Percentiles rank a stretch among this genome's conserved stretches.
Conservation (phyloP, 2,797 vertebrate species). For the Trichosurus vulpecula region DNA sequence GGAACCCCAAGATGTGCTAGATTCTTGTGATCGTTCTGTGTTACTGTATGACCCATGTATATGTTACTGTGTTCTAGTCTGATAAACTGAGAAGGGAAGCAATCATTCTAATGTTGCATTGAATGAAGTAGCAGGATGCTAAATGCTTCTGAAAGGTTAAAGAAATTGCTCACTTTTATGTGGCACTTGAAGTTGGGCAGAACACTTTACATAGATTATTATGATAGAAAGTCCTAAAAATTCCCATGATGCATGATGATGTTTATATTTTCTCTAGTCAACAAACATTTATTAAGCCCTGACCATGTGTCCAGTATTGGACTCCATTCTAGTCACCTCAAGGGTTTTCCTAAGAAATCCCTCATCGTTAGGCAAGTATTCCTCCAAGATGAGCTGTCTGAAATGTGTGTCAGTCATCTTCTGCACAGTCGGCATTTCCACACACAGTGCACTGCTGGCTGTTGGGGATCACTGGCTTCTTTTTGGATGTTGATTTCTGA, state of each 20-base stretch:
- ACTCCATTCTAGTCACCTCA: not conserved
- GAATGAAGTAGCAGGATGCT: conserved; percentile 14
- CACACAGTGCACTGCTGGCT: conserved; percentile 31
- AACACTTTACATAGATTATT: not conserved
- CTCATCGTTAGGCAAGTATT: conserved; percentile 1
- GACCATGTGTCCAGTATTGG: not conserved
- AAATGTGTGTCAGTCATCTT: conserved; percentile 58
- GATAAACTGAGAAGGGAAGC: conserved; percentile 8
- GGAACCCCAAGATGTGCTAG: conserved; percentile 38
- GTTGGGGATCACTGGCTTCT: conserved; percentile 12
- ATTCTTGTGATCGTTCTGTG: conserved; percentile 34
- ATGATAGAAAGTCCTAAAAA: conserved; percentile 14
- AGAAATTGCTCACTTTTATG: not conserved
- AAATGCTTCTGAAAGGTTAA: conserved; percentile 27
- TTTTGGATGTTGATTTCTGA: conserved; percentile 40
- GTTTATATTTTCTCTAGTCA: not conserved
- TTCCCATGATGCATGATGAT: conserved; percentile 5
- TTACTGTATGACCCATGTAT: conserved; percentile 10
- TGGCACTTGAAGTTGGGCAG: not conserved
- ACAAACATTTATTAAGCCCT: not conserved
- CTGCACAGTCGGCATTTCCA: conserved; percentile 48
- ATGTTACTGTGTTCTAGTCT: conserved; percentile 49
- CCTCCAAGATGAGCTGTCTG: conserved; percentile 55
- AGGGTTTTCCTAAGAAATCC: conserved; percentile 29
- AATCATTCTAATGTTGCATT: conserved; percentile 37